Evolutionary conservation across 2,113 vertebrate species (phyloP).

Genomic region (Ivindomyrus marchei): DNA sequence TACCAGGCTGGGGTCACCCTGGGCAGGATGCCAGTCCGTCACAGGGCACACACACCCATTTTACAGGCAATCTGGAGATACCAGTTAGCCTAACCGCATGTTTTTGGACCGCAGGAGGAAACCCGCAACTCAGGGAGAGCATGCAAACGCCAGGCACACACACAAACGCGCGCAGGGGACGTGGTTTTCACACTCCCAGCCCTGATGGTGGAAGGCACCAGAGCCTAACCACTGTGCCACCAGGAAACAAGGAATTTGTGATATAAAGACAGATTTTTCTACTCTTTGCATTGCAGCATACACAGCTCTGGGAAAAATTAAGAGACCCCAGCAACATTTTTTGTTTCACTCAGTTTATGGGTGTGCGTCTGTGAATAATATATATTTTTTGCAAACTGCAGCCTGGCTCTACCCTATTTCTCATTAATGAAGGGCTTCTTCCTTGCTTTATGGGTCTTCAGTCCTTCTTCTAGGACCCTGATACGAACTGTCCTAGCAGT

Average conservation of each 20-base stretch:
- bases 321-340: too few species aligned
- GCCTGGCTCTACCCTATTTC: too few species aligned
- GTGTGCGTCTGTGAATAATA: too few species aligned
- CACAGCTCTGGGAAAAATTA: too few species aligned
- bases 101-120: background rate
- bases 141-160: background rate
- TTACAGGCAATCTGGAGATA: background rate
- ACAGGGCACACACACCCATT: background rate
- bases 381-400: too few species aligned
- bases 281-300: background rate
- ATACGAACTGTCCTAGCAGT: too few species aligned
- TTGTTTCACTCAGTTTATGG: too few species aligned
- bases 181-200: background rate
- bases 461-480: too few species aligned
- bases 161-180: background rate
- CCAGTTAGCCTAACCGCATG: background rate
- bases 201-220: background rate
- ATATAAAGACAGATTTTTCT: background rate
- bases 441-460: too few species aligned
- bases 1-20: background rate
- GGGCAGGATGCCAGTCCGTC: background rate
- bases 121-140: background rate
- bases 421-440: too few species aligned
- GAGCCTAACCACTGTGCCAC: background rate
- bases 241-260: background rate